Evolutionary conservation across 2,888 invertebrate genomes (phyloP).

Genomic region (Cataglyphis livida): DNA sequence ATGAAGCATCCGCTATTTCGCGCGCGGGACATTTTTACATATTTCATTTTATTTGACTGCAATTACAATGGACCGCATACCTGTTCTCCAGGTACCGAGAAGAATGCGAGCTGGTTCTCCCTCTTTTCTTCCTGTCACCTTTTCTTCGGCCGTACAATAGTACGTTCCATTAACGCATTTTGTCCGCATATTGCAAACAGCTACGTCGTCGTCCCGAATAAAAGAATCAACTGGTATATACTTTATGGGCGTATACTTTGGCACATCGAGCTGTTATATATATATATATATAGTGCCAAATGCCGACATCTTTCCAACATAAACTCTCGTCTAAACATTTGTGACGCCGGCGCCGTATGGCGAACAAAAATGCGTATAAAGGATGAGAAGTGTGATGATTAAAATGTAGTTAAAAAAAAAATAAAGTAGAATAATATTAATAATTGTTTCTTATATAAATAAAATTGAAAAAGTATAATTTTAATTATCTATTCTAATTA

Average conservation of each 20-base stretch:
- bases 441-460: not conserved
- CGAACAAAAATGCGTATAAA: not conserved
- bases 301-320: not conserved
- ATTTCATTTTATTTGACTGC: slow-evolving; percentile 63
- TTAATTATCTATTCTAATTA: slow-evolving; percentile 7
- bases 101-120: slow-evolving; percentile 58
- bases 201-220: slow-evolving; percentile 42
- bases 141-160: slow-evolving; percentile 54
- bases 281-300: slow-evolving; percentile 3
- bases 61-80: slow-evolving; percentile 68
- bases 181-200: slow-evolving; percentile 28
- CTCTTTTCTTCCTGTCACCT: slow-evolving; percentile 48
- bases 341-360: not conserved
- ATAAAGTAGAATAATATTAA: slow-evolving; percentile 10
- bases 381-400: not conserved
- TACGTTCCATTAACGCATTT: slow-evolving; percentile 61
- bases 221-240: slow-evolving; percentile 23
- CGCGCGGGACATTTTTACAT: slow-evolving; percentile 72
- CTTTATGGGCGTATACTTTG: not conserved
- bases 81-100: slow-evolving; percentile 66
- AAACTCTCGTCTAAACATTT: slow-evolving; percentile 27
- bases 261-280: slow-evolving; percentile 4
- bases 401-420: not conserved
- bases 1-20: slow-evolving; percentile 18
- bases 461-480: not conserved